A percentile compares a stretch with the other conserved stretches of the same genome.
Conservation (phyloP, 2,113 vertebrate species). For the Pelmatolapia mariae region DNA sequence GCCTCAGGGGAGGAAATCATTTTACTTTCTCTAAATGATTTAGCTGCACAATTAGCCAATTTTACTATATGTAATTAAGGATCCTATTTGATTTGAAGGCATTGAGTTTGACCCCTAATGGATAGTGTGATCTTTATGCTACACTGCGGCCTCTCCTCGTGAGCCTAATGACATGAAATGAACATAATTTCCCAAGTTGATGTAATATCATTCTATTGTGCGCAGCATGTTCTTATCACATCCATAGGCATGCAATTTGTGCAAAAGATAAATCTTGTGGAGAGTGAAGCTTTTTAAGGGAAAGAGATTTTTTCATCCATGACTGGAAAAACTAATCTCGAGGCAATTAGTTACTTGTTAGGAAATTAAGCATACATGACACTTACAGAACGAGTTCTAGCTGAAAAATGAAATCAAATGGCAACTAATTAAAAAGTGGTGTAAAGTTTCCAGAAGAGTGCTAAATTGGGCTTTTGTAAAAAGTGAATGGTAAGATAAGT, state of each 20-base stretch:
- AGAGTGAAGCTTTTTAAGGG: background rate
- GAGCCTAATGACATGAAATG: constrained; percentile 15
- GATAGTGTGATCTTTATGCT: background rate
- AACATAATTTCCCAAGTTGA: background rate
- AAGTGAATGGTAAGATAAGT: constrained; percentile 5
- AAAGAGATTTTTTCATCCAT: constrained; percentile 30
- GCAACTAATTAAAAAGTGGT: constrained; percentile 22
- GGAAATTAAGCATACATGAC: constrained; percentile 41
- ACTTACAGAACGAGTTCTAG: constrained; percentile 7
- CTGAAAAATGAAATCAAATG: constrained; percentile 4
- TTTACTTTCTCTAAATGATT: constrained; percentile 34
- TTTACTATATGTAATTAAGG: constrained; percentile 37
- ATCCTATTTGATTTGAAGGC: constrained; percentile 5
- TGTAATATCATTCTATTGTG: background rate
- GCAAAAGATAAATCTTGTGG: constrained; percentile 18
- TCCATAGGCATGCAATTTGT: background rate
- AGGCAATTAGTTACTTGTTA: constrained; percentile 48
- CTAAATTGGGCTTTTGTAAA: background rate
- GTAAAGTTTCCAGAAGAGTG: background rate
- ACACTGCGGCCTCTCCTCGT: background rate
- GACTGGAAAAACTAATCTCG: constrained; percentile 47
- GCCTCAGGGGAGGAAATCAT: background rate
- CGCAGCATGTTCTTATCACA: background rate
- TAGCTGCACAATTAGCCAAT: constrained; percentile 19
- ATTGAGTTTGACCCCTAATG: constrained; percentile 41